Percentiles rank a stretch among this genome's conserved stretches.
Conservation (phyloP, 2,888 invertebrate genomes). For the Caenorhabditis imperialis region DNA sequence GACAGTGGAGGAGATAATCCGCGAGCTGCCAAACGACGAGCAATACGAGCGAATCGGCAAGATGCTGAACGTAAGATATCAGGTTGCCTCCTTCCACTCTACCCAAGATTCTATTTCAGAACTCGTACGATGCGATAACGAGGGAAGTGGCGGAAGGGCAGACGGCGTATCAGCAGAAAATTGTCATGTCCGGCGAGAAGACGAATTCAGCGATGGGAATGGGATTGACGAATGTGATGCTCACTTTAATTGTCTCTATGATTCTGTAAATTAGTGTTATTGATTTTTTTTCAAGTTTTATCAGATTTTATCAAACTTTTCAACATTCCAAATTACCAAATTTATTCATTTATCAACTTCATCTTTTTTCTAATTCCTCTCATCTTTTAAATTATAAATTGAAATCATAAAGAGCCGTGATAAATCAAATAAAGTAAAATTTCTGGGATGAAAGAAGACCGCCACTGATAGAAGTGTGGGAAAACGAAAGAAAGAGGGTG, state of each 20-base stretch:
- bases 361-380: too few relatives aligned
- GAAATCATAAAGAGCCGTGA: too few relatives aligned
- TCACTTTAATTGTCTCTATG: background rate
- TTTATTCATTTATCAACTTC: too few relatives aligned
- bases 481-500: too few relatives aligned
- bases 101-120: conserved; percentile 34
- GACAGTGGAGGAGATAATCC: conserved; percentile 49
- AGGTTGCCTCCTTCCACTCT: background rate
- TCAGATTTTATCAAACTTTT: too few relatives aligned
- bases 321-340: too few relatives aligned
- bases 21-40: conserved; percentile 51
- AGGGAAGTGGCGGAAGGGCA: conserved; percentile 36
- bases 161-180: conserved; percentile 35
- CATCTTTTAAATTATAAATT: too few relatives aligned
- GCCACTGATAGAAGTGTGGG: too few relatives aligned
- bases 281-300: too few relatives aligned
- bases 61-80: conserved; percentile 51
- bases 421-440: too few relatives aligned
- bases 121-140: conserved; percentile 44
- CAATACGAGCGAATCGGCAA: conserved; percentile 50
- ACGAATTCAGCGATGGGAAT: conserved; percentile 11
- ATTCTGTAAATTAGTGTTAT: background rate
- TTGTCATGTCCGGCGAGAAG: conserved; percentile 10
- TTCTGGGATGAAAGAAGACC: too few relatives aligned
- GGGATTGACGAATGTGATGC: background rate